Evolutionary conservation across 2,113 vertebrate species (phyloP).

Genomic region (Brachyhypopomus occidentalis): DNA sequence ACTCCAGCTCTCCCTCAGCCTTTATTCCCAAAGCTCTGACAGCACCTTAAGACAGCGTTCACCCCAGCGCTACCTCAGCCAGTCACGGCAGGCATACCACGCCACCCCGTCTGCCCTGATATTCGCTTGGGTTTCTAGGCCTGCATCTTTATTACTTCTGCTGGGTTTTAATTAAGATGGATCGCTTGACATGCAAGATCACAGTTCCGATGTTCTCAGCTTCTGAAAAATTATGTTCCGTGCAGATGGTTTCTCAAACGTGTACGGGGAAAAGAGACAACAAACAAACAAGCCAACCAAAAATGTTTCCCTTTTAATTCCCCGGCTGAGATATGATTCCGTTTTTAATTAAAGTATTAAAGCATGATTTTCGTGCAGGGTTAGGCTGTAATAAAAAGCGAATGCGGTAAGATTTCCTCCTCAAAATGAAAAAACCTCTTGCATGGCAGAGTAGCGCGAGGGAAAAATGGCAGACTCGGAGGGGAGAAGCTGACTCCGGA

Average conservation of each 20-base stretch:
- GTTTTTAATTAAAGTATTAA: conserved; percentile 79
- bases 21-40: conserved; percentile 50
- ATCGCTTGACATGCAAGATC: conserved; percentile 78
- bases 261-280: conserved; percentile 64
- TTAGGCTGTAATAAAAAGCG: conserved; percentile 69
- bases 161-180: conserved; percentile 73
- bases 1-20: conserved; percentile 43
- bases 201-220: conserved; percentile 72
- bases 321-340: conserved; percentile 72
- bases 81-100: background rate
- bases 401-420: conserved; percentile 68
- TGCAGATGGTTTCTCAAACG: conserved; percentile 74
- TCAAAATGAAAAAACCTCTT: conserved; percentile 65
- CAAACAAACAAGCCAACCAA: conserved; percentile 73
- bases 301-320: conserved; percentile 73
- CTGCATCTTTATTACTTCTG: conserved; percentile 44
- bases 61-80: background rate
- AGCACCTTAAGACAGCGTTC: background rate
- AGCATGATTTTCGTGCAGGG: conserved; percentile 66
- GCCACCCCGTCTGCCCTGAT: conserved; percentile 14
- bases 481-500: conserved; percentile 62
- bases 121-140: conserved; percentile 11
- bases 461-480: conserved; percentile 38
- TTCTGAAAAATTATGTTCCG: conserved; percentile 72
- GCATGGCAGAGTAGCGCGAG: conserved; percentile 54